Evolutionary conservation across 1,140 invertebrate genomes (phyloP).

Genomic region (Gyrodactylus bullatarudis): DNA sequence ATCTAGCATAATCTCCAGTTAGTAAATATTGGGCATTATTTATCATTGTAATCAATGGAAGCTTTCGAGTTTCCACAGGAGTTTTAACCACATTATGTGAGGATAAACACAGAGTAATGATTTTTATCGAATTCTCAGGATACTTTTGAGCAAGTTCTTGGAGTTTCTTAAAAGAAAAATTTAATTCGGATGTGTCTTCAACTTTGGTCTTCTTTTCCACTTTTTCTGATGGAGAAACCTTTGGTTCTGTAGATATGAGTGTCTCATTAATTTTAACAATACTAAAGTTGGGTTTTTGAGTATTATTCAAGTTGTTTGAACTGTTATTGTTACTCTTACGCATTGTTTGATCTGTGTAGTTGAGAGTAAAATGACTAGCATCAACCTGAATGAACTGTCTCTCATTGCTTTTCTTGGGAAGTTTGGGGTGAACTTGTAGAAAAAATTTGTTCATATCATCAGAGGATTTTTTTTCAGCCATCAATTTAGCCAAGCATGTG

Average conservation of each 20-base stretch:
- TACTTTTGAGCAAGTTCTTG: background rate
- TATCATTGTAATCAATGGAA: background rate
- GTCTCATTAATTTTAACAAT: too few species aligned
- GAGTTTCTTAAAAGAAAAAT: background rate
- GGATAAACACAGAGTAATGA: background rate
- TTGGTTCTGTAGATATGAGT: too few species aligned
- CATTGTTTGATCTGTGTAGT: too few species aligned
- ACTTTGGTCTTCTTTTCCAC: background rate
- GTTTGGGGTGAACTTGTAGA: background rate
- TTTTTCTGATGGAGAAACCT: background rate
- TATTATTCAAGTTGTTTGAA: background rate
- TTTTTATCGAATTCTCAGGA: background rate
- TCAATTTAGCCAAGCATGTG: background rate
- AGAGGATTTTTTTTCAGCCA: background rate
- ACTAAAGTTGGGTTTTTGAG: too few species aligned
- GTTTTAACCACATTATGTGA: background rate
- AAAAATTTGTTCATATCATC: background rate
- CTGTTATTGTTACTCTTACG: too few species aligned
- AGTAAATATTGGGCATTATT: background rate
- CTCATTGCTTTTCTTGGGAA: background rate
- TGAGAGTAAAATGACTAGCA: background rate
- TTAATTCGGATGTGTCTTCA: background rate
- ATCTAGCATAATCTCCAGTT: background rate
- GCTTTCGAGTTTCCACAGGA: background rate
- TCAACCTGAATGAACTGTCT: background rate